Percentiles rank a stretch among this genome's conserved stretches.
These are phyloP conservation scores for Rostratula benghalensis DNA, from an alignment of 2,113 vertebrate genomes.

Conservation along the genomic window DNA sequence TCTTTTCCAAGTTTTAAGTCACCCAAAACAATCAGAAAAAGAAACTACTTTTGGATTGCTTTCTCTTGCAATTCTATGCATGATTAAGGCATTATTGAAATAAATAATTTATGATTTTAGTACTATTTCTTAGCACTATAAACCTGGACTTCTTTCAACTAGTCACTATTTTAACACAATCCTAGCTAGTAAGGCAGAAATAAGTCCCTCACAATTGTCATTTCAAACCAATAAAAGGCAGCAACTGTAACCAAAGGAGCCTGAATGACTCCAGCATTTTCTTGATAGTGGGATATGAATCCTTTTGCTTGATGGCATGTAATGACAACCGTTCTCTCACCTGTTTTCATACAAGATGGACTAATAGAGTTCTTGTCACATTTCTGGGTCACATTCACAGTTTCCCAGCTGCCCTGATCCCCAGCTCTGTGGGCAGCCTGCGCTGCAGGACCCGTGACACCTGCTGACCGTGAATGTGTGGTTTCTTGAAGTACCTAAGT, in stretches of 20 bases:
- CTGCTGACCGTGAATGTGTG: not conserved
- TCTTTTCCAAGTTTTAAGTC: not conserved
- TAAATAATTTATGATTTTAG: not conserved
- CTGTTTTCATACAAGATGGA: not conserved
- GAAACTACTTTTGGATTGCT: not conserved
- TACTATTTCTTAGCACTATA: not conserved
- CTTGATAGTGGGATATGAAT: not conserved
- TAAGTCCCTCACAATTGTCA: not conserved
- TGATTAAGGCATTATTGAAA: not conserved
- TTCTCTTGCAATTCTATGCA: not conserved
- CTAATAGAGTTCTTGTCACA: not conserved
- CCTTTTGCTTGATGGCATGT: not conserved
- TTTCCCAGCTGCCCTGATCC: not conserved
- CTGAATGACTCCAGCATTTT: not conserved
- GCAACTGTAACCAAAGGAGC: not conserved
- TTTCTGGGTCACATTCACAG: not conserved
- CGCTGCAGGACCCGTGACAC: not conserved
- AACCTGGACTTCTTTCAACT: not conserved
- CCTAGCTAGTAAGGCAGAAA: not conserved
- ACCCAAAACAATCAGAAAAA: not conserved
- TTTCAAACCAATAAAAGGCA: conserved; percentile 4
- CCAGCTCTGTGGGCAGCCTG: not conserved
- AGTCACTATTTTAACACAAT: not conserved
- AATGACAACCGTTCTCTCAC: not conserved
- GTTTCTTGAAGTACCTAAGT: not conserved